Evolutionary conservation across 30 jellyfish, hydroid and myxozoan genomes (phyloP).

Genomic region (Aurelia coerulea): DNA sequence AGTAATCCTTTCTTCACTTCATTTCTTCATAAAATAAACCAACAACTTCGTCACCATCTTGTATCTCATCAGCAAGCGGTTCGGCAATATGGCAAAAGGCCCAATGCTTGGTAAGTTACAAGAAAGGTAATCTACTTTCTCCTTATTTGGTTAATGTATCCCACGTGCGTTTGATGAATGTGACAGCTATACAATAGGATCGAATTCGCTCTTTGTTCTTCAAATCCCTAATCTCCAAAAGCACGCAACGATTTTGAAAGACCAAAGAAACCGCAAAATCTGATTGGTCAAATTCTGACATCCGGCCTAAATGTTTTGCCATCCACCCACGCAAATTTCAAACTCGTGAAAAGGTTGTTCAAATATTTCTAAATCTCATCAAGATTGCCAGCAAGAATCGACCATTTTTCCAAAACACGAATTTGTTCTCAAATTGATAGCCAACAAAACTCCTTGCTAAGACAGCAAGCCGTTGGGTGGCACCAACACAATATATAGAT

Average conservation of each 20-base stretch:
- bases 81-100: slow-evolving; percentile 19
- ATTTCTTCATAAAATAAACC: slow-evolving; percentile 3
- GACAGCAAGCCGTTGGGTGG: too few species aligned
- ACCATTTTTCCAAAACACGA: too few species aligned
- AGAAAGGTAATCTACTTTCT: background rate
- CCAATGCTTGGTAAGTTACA: slow-evolving; percentile 39
- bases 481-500: too few species aligned
- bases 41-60: background rate
- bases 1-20: background rate
- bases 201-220: background rate
- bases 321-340: background rate
- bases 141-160: slow-evolving; percentile 39
- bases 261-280: slow-evolving; percentile 30
- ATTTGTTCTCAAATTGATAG: too few species aligned
- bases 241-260: slow-evolving; percentile 16
- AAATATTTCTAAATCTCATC: too few species aligned
- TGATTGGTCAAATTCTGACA: slow-evolving; percentile 28
- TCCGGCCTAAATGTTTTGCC: slow-evolving; percentile 34
- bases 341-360: too few species aligned
- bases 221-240: slow-evolving; percentile 6
- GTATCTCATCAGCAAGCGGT: slow-evolving; percentile 14
- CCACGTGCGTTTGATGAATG: slow-evolving; percentile 62
- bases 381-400: too few species aligned
- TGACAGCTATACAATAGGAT: slow-evolving; percentile 47
- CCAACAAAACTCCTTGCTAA: too few species aligned